Percentiles rank a stretch among this genome's conserved stretches.
Conservation (phyloP, 2,113 vertebrate species). For the Argyrosomus japonicus region DNA sequence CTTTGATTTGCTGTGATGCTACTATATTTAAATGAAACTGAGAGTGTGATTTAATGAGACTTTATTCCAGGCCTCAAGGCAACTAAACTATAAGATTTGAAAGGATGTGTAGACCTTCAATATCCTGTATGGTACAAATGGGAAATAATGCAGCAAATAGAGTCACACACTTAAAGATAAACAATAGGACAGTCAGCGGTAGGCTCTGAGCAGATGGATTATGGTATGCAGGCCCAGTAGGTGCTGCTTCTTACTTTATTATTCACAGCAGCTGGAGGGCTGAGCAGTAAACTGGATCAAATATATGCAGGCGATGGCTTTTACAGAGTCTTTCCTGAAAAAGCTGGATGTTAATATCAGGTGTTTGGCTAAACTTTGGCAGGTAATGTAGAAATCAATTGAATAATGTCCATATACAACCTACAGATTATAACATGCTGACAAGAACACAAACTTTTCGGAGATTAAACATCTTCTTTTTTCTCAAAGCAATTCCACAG, state of each 20-base stretch:
- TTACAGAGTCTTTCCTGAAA: neutral
- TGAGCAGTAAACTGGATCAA: constrained; percentile 12
- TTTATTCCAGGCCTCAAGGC: constrained; percentile 10
- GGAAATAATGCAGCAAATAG: constrained; percentile 31
- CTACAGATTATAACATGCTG: constrained; percentile 8
- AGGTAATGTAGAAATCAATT: neutral
- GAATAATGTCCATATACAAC: neutral
- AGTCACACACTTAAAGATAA: constrained; percentile 7
- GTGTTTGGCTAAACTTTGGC: neutral
- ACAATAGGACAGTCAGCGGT: constrained; percentile 28
- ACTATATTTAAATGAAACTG: constrained; percentile 29
- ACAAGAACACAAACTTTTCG: neutral
- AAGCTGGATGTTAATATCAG: neutral
- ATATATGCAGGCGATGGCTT: neutral
- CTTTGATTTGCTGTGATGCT: neutral
- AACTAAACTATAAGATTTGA: constrained; percentile 9
- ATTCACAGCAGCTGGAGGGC: constrained; percentile 40
- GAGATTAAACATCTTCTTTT: neutral
- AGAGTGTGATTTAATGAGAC: constrained; percentile 35
- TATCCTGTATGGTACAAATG: constrained; percentile 45
- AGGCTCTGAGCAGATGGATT: constrained; percentile 39
- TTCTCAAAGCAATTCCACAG: neutral
- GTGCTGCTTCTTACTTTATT: constrained; percentile 36
- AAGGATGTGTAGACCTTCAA: constrained; percentile 18
- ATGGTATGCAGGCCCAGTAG: constrained; percentile 22